These are phyloP conservation scores for Polylopha cassiicola DNA, from an alignment of 2,888 invertebrate species.

Conservation along the genomic window DNA sequence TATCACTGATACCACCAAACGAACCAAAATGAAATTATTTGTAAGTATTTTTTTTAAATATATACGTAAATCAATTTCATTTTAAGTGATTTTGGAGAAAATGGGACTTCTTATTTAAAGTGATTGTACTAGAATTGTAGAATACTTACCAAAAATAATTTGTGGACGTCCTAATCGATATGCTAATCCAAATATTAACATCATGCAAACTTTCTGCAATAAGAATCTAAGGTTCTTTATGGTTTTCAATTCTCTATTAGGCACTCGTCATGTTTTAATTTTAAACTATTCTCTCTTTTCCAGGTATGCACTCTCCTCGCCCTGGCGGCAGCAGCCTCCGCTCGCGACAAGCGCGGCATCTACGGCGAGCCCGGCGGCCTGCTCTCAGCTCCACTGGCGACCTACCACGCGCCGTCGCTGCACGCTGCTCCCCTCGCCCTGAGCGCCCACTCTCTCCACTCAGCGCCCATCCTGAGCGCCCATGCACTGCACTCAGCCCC, in stretches of 20 bases:
- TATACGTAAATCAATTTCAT: no score
- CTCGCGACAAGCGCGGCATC: constrained; percentile 49
- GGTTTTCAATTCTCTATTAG: no score
- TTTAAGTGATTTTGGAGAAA: no score
- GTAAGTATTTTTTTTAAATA: constrained; percentile 23
- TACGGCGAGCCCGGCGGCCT: constrained; percentile 43
- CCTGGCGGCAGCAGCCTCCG: constrained; percentile 36
- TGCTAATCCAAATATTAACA: no score
- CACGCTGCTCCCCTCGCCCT: constrained; percentile 26
- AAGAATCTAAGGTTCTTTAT: no score
- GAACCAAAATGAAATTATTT: constrained; percentile 23
- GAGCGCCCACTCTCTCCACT: constrained; percentile 23
- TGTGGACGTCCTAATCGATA: no score
- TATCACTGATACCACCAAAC: constrained; percentile 5
- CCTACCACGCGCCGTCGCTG: constrained; percentile 12
- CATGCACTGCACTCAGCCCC: constrained; percentile 10
- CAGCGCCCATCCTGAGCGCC: constrained; percentile 19
- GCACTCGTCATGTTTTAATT: constrained; percentile 1
- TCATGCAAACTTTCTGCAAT: no score
- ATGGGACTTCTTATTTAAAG: constrained; percentile 26
- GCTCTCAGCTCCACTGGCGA: constrained; percentile 27
- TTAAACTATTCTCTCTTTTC: not conserved
- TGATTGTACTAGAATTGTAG: not conserved
- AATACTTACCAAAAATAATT: no score
- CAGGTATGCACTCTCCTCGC: constrained; percentile 42